These are phyloP conservation scores for Ptilorrhoa leucosticta DNA, from an alignment of 2,113 vertebrate species.

Conservation along the genomic window DNA sequence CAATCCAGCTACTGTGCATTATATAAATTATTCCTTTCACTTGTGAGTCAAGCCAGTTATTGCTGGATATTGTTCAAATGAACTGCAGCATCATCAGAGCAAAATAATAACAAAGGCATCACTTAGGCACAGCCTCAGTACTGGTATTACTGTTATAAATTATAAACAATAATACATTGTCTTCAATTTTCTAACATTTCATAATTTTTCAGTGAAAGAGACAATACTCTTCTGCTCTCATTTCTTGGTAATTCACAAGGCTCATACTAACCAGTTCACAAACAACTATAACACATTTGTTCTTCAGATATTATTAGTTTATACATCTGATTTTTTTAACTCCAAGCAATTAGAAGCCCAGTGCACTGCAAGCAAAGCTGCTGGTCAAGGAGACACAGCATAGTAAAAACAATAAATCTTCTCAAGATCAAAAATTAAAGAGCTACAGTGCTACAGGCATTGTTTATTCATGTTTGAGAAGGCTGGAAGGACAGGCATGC, in stretches of 20 bases:
- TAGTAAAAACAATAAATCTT: not conserved
- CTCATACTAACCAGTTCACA: not conserved
- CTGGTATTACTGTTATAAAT: not conserved
- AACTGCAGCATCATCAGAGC: not conserved
- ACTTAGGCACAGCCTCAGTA: not conserved
- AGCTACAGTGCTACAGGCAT: not conserved
- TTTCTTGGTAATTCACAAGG: not conserved
- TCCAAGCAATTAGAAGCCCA: slow-evolving; percentile 1
- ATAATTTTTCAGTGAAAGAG: not conserved
- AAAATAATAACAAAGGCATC: not conserved
- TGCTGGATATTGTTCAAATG: not conserved
- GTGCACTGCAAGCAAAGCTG: not conserved
- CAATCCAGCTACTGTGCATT: not conserved
- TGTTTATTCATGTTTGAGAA: not conserved
- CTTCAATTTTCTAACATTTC: not conserved
- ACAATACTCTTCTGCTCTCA: not conserved
- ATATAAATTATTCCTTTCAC: not conserved
- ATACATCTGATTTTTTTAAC: not conserved
- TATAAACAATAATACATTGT: not conserved
- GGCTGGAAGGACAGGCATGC: not conserved
- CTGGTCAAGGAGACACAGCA: not conserved
- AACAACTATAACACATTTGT: not conserved
- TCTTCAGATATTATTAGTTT: not conserved
- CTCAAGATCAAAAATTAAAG: not conserved
- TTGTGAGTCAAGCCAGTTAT: not conserved